These are phyloP conservation scores for Drosophila ironensis DNA, from an alignment of 1,140 invertebrate species.

Conservation along the genomic window DNA sequence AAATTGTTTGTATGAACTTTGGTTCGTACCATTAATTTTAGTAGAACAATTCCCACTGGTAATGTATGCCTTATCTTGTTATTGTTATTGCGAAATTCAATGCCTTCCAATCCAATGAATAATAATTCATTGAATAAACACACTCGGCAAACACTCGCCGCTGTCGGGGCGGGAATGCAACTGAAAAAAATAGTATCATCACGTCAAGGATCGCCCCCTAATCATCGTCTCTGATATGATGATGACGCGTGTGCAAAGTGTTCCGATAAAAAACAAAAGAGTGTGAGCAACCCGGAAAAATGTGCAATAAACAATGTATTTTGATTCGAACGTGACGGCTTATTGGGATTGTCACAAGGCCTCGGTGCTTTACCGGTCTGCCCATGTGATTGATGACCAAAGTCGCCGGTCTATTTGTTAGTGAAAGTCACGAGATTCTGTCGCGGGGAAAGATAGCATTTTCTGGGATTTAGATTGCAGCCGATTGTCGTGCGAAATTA, in stretches of 20 bases:
- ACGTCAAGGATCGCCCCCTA: constrained; percentile 33
- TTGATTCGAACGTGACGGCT: constrained; percentile 49
- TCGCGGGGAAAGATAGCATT: constrained; percentile 2
- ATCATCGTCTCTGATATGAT: constrained; percentile 26
- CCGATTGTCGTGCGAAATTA: neutral
- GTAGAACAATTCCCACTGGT: constrained; percentile 28
- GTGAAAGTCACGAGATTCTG: constrained; percentile 37
- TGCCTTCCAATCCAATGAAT: constrained; percentile 40
- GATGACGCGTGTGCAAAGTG: constrained; percentile 34
- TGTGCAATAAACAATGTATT: constrained; percentile 49
- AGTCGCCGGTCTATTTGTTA: constrained; percentile 19
- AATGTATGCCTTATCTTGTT: constrained; percentile 34
- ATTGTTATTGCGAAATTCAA: constrained; percentile 61
- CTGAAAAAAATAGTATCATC: constrained; percentile 23
- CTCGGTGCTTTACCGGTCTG: constrained; percentile 24
- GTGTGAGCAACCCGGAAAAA: constrained; percentile 13
- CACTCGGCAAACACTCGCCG: too few species aligned
- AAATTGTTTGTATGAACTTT: constrained; percentile 34
- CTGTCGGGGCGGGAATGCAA: constrained; percentile 19
- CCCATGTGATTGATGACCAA: constrained; percentile 46
- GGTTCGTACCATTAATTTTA: constrained; percentile 26
- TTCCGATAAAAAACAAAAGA: constrained; percentile 14
- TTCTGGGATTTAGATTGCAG: neutral
- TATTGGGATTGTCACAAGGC: constrained; percentile 51
- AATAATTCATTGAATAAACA: constrained; percentile 55